Evolutionary conservation across 1,140 invertebrate genomes (phyloP).

Genomic region (Trichogramma pretiosum): DNA sequence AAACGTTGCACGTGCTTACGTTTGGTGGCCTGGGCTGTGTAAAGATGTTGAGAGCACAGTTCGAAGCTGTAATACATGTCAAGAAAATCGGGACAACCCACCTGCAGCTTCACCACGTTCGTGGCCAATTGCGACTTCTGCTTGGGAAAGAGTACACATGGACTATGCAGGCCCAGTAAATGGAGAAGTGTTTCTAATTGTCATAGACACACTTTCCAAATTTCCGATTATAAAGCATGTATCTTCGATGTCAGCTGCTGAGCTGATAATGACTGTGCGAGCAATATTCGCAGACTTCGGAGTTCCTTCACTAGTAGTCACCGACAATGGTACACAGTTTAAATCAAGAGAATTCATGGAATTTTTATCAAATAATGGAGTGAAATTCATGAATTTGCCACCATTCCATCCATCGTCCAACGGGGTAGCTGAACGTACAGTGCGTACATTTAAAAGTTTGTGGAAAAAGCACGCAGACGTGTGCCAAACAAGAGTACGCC

Average conservation of each 20-base stretch:
- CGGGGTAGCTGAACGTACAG: no score
- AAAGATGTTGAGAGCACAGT: constrained; percentile 31
- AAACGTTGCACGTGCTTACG: constrained; percentile 35
- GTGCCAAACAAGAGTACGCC: no score
- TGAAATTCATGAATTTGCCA: constrained; percentile 25
- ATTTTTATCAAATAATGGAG: constrained; percentile 23
- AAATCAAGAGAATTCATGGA: constrained; percentile 24
- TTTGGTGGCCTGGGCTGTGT: constrained; percentile 45
- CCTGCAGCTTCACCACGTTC: constrained; percentile 12
- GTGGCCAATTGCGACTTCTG: constrained; percentile 25
- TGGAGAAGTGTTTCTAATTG: constrained; percentile 33
- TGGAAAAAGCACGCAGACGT: no score
- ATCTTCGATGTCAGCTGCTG: constrained; percentile 8
- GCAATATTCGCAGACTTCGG: constrained; percentile 25
- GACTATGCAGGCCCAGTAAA: constrained; percentile 42
- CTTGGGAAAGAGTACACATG: constrained; percentile 40
- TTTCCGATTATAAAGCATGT: constrained; percentile 31
- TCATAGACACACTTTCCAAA: constrained; percentile 44
- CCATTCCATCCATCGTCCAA: constrained; percentile 33
- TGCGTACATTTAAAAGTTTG: no score
- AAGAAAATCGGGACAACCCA: constrained; percentile 9
- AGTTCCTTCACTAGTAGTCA: constrained; percentile 21
- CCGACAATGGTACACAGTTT: constrained; percentile 28
- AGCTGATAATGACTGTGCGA: constrained; percentile 22
- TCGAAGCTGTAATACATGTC: constrained; percentile 12